Base-by-base conservation (phyloP, 2,113 vertebrate genomes). In the Pogonocichla stellata region DNA sequence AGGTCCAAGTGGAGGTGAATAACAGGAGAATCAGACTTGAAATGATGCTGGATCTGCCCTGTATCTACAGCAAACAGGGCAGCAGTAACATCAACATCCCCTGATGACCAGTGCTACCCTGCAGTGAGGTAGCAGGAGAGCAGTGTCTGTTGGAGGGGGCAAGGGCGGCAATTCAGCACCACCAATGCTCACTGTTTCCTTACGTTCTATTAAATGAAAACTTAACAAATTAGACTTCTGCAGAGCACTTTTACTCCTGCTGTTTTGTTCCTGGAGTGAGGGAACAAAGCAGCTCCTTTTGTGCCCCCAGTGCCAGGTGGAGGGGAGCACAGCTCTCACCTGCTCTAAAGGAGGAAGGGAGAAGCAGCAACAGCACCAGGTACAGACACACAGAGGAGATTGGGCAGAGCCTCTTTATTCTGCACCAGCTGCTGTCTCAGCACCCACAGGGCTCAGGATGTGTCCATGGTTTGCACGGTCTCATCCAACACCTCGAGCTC, bases 401-500 rank as follows among this genome's bases (percentile, higher is more conserved):
- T 7, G 84, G 47, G 47, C 48, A 92, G 71, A 94, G 34, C 42
- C 34, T 60, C 66, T 97, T 97, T 97, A 97, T 97, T 96, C 24
- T n/a, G 23, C 5, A 19, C 1, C 28, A 29, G 67, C 64, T 6
- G 8, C 34, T 48, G 19, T 19, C 23, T 20, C 48, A 80, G 85
- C 65, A 60, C 24, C 19, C 61, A 0, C 3, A 1, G 40, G 53
- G 40, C 56, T 90, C 97, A 98, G 56, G 98, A 98, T 0, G 98
- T 98, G 92, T 98, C 98, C 98, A 98, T 98, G 6, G 98, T 98
- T 28, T 98, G 98, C 7, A 98, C 97, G 0, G 93, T 97, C 57
- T 98, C 98, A 42, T 98, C 98, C 80, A 98, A 67, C 90, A 98
- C 97, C 91, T 98, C 98, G 0, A 98, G 60, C 4, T 98, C 98